A percentile compares a stretch with the other conserved stretches of the same genome.
phyloP scores from a whole-genome alignment of 2,888 invertebrate genomes.

The Hydraecia micacea region DNA sequence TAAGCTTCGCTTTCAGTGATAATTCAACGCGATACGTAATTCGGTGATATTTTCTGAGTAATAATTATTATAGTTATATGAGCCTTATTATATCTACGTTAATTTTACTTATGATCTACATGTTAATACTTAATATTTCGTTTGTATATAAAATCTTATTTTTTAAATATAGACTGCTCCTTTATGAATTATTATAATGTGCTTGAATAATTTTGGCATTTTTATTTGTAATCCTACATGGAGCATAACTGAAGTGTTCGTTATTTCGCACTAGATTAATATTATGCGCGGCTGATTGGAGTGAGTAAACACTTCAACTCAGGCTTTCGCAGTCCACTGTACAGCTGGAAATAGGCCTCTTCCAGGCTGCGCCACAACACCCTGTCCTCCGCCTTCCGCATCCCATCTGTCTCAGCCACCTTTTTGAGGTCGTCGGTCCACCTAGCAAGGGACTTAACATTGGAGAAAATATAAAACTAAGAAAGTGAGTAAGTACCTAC shows the following conservation, averaged over 20 bases:
- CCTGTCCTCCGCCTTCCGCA: no score
- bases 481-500: neutral
- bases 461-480: neutral
- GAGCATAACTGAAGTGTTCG: neutral
- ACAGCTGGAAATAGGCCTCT: no score
- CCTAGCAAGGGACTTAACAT: neutral
- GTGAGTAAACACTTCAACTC: neutral
- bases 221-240: conserved; percentile 19
- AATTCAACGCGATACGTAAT: conserved; percentile 88
- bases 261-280: neutral
- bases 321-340: neutral
- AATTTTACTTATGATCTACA: conserved; percentile 71
- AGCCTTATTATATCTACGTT: conserved; percentile 80
- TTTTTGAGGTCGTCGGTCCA: no score
- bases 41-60: conserved; percentile 86
- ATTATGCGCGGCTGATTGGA: neutral
- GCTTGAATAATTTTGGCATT: conserved; percentile 72
- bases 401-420: no score
- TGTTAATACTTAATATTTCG: conserved; percentile 78
- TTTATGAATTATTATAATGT: conserved; percentile 77
- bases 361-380: no score
- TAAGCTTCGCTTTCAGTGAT: conserved; percentile 79
- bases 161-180: conserved; percentile 79
- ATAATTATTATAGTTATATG: conserved; percentile 79
- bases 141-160: conserved; percentile 80